phyloP scores from a whole-genome alignment of 2,888 invertebrate genomes.

The Cerceris ruficornis region DNA sequence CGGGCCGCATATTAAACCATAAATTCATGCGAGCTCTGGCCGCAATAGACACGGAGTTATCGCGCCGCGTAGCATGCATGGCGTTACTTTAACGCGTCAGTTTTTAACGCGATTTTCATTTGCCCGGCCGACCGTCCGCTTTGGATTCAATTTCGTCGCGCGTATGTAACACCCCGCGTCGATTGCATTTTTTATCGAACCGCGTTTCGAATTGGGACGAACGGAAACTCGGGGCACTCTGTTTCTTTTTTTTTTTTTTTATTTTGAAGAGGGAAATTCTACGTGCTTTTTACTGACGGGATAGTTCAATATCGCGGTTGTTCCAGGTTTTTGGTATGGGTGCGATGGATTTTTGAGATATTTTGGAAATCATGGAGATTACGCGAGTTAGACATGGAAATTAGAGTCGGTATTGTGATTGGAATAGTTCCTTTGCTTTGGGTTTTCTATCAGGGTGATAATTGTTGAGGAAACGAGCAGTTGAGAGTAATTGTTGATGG shows the following conservation, averaged over 20 bases:
- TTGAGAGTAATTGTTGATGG: too few relatives aligned
- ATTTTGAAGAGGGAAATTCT: background rate
- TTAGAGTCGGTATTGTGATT: too few relatives aligned
- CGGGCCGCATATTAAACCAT: constrained; percentile 78
- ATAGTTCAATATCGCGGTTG: too few relatives aligned
- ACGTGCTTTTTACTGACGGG: too few relatives aligned
- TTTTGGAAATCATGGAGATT: too few relatives aligned
- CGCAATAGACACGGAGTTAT: constrained; percentile 61
- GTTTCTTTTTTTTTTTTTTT: background rate
- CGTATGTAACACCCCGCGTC: constrained; percentile 47
- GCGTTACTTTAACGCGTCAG: constrained; percentile 59
- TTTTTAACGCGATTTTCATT: constrained; percentile 62
- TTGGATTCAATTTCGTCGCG: constrained; percentile 41
- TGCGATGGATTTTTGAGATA: too few relatives aligned
- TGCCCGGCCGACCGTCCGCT: constrained; percentile 18
- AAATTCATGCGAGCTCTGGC: constrained; percentile 71
- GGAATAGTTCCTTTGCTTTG: too few relatives aligned
- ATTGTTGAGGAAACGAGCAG: too few relatives aligned
- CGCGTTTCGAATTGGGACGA: background rate
- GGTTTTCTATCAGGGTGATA: too few relatives aligned
- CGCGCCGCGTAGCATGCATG: constrained; percentile 48
- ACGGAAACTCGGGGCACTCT: background rate
- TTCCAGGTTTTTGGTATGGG: too few relatives aligned
- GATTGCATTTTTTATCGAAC: constrained; percentile 37
- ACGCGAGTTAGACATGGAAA: too few relatives aligned